Evolutionary conservation across 2,113 vertebrate species (phyloP).

Genomic region (Larimichthys polyactis): DNA sequence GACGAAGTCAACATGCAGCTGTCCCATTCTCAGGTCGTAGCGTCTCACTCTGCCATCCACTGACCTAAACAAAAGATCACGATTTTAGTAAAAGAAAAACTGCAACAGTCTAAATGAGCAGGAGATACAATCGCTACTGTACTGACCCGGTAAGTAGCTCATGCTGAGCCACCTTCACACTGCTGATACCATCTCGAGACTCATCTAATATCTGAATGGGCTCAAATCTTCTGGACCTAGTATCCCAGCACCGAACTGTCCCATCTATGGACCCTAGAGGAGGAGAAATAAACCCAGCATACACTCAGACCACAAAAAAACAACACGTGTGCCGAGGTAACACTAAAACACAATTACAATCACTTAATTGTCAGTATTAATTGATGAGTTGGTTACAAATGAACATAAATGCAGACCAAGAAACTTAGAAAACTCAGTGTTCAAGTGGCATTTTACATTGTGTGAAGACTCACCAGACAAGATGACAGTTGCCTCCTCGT

Average conservation of each 20-base stretch:
- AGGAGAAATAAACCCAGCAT: neutral
- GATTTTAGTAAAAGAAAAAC: neutral
- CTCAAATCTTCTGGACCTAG: constrained; percentile 87
- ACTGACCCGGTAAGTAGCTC: constrained; percentile 93
- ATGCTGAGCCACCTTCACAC: constrained; percentile 88
- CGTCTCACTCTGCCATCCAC: constrained; percentile 86
- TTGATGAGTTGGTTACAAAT: neutral
- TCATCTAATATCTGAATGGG: constrained; percentile 91
- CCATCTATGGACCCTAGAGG: constrained; percentile 91
- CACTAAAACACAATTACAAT: neutral
- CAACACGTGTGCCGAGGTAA: neutral
- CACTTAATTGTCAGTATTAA: neutral
- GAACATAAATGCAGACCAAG: neutral
- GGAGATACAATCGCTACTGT: neutral
- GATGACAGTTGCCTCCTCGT: constrained; percentile 91
- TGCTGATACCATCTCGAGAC: constrained; percentile 92
- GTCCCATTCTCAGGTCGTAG: constrained; percentile 92
- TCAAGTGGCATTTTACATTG: too few species aligned
- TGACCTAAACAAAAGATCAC: constrained; percentile 79
- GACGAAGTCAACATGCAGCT: constrained; percentile 90
- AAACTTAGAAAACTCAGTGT: too few species aligned
- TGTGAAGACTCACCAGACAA: constrained; percentile 88
- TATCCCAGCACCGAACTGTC: constrained; percentile 92
- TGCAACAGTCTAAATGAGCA: neutral
- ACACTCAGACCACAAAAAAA: neutral